Evolutionary conservation across 2,797 vertebrate genomes (phyloP), one percentile per base, ranked within the genome.

Genomic region (Hydrophis major): DNA sequence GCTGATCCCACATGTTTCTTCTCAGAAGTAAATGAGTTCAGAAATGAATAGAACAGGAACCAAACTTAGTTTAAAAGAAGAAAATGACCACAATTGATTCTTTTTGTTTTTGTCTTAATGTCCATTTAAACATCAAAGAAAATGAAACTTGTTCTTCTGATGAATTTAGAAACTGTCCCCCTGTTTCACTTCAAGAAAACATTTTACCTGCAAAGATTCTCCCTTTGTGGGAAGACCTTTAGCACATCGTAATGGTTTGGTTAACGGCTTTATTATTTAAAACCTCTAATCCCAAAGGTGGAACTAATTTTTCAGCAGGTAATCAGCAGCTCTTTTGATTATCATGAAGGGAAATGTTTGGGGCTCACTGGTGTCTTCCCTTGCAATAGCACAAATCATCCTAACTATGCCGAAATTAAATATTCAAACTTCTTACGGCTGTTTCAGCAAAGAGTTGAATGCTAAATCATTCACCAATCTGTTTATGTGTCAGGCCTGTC

Each of bases 71-170:
- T 27, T 60, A 88, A 88, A 42, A 47, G 37, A 27, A 61, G 88
- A 47, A 47, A 14, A 61, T 8, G 2, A 6, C 42, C 57, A 42
- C 22, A 61, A 25, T 25, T 16, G 2, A 89, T 61, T 90, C 87
- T 95, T 4, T 61, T 32, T 90, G 42, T 87, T 93, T 95, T 28
- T 10, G 61, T 28, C 83, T 89, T 56, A 50, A 28, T 32, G 28
- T 74, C 66, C 55, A 88, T 92, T 88, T 88, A 94, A 95, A 94
- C 94, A 63, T 83, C 87, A 89, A 50, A 93, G 78, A 83, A 92
- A 93, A 95, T n/a, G 78, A 93, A 83, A 59, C 55, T 94, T 3
- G 55, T 91, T 37, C 89, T 32, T 16, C 69, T 37, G 91, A 74
- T 74, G 92, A 93, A 95, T 93, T 87, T 27, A 83, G 74, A 53